Conservation (phyloP, 2,888 invertebrate species). For the Erpobdella octoculata region DNA sequence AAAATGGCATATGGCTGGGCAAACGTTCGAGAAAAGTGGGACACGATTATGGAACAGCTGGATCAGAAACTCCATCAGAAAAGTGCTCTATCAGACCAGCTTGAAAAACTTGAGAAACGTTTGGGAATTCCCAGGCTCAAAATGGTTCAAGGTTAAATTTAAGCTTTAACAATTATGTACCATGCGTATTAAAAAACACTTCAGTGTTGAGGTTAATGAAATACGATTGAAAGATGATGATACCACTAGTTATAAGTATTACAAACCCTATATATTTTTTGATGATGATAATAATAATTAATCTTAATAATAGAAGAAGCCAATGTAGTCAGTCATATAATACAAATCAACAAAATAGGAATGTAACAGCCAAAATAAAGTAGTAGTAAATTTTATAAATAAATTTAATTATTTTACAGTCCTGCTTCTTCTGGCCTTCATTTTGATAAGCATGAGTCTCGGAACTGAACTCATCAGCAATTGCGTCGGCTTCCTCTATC, state of each 20-base stretch:
- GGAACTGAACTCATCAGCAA: conserved; percentile 26
- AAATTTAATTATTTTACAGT: neutral
- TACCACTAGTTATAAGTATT: too few species aligned
- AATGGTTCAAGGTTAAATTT: conserved; percentile 21
- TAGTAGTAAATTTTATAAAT: neutral
- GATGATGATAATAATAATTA: too few species aligned
- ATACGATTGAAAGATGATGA: neutral
- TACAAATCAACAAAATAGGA: too few species aligned
- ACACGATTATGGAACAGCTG: conserved; percentile 5
- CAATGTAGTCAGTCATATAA: too few species aligned
- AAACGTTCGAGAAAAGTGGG: neutral
- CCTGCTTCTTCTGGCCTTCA: neutral
- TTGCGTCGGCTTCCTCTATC: conserved; percentile 26
- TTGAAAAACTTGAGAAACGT: conserved; percentile 19
- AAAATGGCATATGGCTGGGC: conserved; percentile 13
- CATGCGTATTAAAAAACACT: neutral
- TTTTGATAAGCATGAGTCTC: neutral
- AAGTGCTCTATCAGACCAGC: conserved; percentile 2
- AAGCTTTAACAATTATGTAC: neutral
- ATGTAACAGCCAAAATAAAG: too few species aligned
- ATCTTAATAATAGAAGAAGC: too few species aligned
- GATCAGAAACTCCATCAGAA: conserved; percentile 24
- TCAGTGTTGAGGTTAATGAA: neutral
- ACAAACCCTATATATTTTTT: too few species aligned
- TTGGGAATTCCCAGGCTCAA: conserved; percentile 15